These are phyloP conservation scores for Platycnemis pennipes DNA, from an alignment of 2,888 invertebrate genomes.

Conservation along the genomic window DNA sequence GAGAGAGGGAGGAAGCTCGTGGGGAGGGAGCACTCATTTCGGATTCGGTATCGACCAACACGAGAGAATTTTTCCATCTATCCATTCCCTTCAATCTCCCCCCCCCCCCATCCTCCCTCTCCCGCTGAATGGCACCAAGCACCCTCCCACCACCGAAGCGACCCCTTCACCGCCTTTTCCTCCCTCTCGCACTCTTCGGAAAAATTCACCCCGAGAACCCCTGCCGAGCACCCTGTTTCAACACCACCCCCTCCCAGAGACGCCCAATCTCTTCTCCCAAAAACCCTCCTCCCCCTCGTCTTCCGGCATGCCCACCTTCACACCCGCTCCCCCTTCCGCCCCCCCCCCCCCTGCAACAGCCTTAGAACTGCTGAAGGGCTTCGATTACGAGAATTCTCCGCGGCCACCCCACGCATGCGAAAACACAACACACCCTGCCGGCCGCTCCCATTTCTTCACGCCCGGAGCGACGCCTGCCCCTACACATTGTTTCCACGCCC, in stretches of 20 bases:
- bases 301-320: background rate
- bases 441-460: too few relatives aligned
- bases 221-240: background rate
- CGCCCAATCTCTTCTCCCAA: background rate
- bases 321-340: background rate
- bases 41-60: conserved; percentile 28
- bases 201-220: background rate
- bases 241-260: background rate
- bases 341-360: too few relatives aligned
- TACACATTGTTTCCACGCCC: too few relatives aligned
- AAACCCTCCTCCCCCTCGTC: background rate
- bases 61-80: conserved; percentile 8
- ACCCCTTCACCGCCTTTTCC: background rate
- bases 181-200: background rate
- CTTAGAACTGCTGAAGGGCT: too few relatives aligned
- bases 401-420: too few relatives aligned
- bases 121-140: too few relatives aligned
- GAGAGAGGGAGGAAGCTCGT: background rate
- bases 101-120: background rate
- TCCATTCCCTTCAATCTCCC: conserved; percentile 3
- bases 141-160: background rate
- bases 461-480: too few relatives aligned
- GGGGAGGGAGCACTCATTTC: background rate
- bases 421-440: too few relatives aligned
- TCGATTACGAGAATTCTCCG: too few relatives aligned